Base-by-base conservation (phyloP, 2,113 vertebrate species). In the Vimba vimba region DNA sequence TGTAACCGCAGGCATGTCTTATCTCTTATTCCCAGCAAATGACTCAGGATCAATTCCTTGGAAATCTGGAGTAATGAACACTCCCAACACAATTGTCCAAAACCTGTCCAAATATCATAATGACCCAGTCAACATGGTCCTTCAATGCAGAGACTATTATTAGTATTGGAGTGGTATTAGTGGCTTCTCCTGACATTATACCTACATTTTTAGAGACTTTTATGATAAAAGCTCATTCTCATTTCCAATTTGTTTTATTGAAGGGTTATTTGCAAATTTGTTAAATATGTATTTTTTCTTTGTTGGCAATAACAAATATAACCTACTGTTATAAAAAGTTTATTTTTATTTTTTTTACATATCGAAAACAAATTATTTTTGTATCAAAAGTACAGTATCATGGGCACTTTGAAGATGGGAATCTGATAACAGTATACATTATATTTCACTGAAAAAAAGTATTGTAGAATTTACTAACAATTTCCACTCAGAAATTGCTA, bases 21-120 rank as follows among this genome's bases (percentile, higher is more conserved):
- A 91, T 91, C 87, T 86, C 82, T 75, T 84, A 30, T 85, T 88
- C 86, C 87, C 77, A 55, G 90, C 86, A 77, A 86, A 79, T 87
- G 88, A 89, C 87, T 89, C 88, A 91, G 87, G 85, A 87, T 83
- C 83, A 76, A 39, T 88, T 91, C 87, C 69, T 87, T 80, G 79
- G 88, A 93, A 88, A 87, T 74, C 77, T 62, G 75, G 82, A 87
- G 64, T 79, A 45, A 83, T 89, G 74, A 69, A 88, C 15, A 86
- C 78, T 79, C 84, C 47, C 43, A n/a, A 74, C 80, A 83, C 69
- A 13, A 73, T n/a, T 83, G 21, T 68, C 81, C 27, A 80, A 6
- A 59, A 45, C 19, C 30, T 7, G 15, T 25, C 11, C 12, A 12
- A 59, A 60, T 60, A 39, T 27, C 36, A 27, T 23, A 57, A 59